Evolutionary conservation across 2,888 invertebrate genomes (phyloP), one percentile per base, ranked within the genome.

Genomic region (Rhyacophila evoluta): DNA sequence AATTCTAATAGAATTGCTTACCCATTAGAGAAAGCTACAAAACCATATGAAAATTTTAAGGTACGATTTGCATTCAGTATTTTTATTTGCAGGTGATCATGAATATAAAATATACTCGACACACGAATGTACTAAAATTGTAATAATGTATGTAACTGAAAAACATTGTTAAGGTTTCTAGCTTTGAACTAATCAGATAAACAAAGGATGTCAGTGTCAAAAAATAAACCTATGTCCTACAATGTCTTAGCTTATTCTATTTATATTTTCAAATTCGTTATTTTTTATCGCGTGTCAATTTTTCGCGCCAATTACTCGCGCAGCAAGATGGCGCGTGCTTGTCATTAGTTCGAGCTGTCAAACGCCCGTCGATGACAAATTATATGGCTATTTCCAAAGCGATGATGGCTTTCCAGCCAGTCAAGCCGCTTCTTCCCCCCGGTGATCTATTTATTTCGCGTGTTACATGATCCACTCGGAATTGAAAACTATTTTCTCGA

Each of bases 261-360:
- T 73, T 78, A 74, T 39, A 41, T 55, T 55, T 55, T 8, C 8
- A 73, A 73, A 74, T 69, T 78, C 70, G 69, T 70, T 72, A 78
- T 78, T 69, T 70, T 78, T 78, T 73, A 71, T 78, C 28, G 37
- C 78, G 55, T 36, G 74, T 78, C 77, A 78, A 78, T 74, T 68
- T 67, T 74, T 78, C 33, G 29, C 74, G 77, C 77, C 77, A 78
- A 78, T 78, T 78, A 76, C 73, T 69, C 70, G 73, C 25, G 55
- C 55, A 19, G 55, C 19, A 55, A 55, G 55, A 55, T 55, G 55
- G 55, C 15, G 55, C 55, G 55, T 55, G 55, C 19, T 19, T 55
- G 55, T 55, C 55, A 55, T 55, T 55, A 55, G 55, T 55, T 55
- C 15, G 8, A 55, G 55, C 55, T 55, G 55, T 55, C 55, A 55